Conservation (phyloP, 2,797 vertebrate genomes). For the Malacoraja senta region DNA sequence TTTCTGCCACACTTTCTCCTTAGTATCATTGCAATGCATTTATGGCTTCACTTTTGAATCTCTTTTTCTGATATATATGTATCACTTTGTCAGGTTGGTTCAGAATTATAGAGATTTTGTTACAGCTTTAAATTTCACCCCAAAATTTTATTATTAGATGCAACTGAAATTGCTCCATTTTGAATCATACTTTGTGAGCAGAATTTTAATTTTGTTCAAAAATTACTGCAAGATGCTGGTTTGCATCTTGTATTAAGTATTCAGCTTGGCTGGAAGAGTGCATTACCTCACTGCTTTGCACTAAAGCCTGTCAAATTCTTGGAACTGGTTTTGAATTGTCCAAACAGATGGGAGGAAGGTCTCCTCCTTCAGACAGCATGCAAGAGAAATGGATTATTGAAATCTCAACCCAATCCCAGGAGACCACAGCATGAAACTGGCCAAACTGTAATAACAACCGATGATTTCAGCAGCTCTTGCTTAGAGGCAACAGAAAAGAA, state of each 20-base stretch:
- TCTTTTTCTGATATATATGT: neutral
- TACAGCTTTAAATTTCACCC: neutral
- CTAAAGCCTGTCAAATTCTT: conserved; percentile 2
- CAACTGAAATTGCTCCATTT: neutral
- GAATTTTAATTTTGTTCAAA: neutral
- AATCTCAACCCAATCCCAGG: conserved; percentile 23
- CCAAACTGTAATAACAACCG: neutral
- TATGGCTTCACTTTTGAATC: neutral
- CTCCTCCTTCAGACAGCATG: neutral
- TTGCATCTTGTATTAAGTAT: neutral
- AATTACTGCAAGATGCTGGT: neutral
- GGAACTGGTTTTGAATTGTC: neutral
- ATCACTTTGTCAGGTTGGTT: neutral
- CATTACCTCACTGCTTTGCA: conserved; percentile 31
- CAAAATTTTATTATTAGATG: neutral
- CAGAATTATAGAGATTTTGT: neutral
- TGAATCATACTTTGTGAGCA: neutral
- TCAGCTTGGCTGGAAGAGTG: conserved; percentile 4
- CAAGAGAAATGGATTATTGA: conserved; percentile 5
- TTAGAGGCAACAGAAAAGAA: neutral
- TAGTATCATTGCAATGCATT: neutral
- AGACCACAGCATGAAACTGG: neutral
- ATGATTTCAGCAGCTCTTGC: neutral
- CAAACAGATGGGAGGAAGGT: conserved; percentile 33
- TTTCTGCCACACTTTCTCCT: neutral